Percentiles rank a stretch among this genome's conserved stretches.
phyloP scores from a whole-genome alignment of 2,888 invertebrate species.

The Cotesia congregata region DNA sequence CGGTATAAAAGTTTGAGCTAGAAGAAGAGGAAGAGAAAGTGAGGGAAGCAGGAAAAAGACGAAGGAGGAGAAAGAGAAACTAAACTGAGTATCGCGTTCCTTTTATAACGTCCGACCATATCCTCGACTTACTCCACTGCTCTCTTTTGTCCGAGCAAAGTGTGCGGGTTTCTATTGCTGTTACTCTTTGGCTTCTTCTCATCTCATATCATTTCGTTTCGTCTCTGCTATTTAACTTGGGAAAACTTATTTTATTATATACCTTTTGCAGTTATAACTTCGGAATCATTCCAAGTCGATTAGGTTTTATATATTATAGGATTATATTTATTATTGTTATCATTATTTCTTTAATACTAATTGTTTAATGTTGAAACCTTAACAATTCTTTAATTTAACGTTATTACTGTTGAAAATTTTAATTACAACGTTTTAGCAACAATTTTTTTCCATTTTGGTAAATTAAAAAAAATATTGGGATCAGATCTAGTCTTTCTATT shows the following conservation, averaged over 20 bases:
- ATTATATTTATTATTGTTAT: not conserved
- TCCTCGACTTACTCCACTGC: constrained; percentile 37
- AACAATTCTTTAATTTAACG: no score
- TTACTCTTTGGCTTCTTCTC: constrained; percentile 34
- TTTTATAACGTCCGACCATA: constrained; percentile 46
- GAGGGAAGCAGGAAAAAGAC: not conserved
- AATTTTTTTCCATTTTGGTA: no score
- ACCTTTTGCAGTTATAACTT: constrained; percentile 3
- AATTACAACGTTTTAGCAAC: no score
- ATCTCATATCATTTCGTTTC: constrained; percentile 22
- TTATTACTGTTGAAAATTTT: no score
- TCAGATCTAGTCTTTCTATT: no score
- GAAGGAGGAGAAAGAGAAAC: not conserved
- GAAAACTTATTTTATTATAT: not conserved
- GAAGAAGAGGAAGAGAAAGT: constrained; percentile 23
- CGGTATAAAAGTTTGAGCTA: constrained; percentile 15
- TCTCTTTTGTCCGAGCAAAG: constrained; percentile 46
- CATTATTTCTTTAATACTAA: not conserved
- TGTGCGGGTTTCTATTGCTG: constrained; percentile 32
- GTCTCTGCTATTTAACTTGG: not conserved
- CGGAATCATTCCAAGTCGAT: constrained; percentile 12
- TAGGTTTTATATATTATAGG: constrained; percentile 3
- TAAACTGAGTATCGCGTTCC: constrained; percentile 8
- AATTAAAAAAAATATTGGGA: no score
- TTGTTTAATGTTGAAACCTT: not conserved